Conservation (phyloP, 2,888 invertebrate species). For the Lapara coniferarum region DNA sequence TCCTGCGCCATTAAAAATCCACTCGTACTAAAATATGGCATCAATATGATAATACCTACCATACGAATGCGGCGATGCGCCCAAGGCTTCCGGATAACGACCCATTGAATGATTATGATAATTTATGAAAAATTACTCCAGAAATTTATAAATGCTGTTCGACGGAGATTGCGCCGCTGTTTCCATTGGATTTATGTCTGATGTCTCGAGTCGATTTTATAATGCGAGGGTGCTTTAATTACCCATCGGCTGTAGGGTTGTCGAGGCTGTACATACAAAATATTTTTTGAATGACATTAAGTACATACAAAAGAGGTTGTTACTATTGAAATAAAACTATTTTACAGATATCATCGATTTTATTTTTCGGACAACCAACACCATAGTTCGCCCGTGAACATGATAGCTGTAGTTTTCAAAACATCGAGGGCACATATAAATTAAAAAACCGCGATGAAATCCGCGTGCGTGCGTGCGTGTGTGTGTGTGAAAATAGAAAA, state of each 20-base stretch:
- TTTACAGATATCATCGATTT: no score
- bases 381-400: no score
- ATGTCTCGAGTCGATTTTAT: constrained; percentile 52
- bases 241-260: not conserved
- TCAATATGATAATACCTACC: constrained; percentile 45
- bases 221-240: constrained; percentile 36
- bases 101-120: constrained; percentile 77
- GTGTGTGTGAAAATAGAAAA: no score
- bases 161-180: constrained; percentile 10
- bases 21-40: constrained; percentile 38
- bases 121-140: constrained; percentile 60
- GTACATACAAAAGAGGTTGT: no score
- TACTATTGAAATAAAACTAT: no score
- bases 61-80: constrained; percentile 39
- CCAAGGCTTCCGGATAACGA: constrained; percentile 52
- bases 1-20: constrained; percentile 29
- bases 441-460: no score
- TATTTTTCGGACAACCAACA: no score
- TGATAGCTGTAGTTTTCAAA: no score
- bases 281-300: no score
- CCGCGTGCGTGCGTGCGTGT: no score
- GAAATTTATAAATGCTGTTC: constrained; percentile 55
- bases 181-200: constrained; percentile 54
- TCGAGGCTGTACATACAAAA: no score
- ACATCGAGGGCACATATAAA: no score